Percentiles rank a stretch among this genome's conserved stretches.
Evolutionary conservation across 2,113 vertebrate genomes (phyloP).

Genomic region (Toxotes jaculatrix): DNA sequence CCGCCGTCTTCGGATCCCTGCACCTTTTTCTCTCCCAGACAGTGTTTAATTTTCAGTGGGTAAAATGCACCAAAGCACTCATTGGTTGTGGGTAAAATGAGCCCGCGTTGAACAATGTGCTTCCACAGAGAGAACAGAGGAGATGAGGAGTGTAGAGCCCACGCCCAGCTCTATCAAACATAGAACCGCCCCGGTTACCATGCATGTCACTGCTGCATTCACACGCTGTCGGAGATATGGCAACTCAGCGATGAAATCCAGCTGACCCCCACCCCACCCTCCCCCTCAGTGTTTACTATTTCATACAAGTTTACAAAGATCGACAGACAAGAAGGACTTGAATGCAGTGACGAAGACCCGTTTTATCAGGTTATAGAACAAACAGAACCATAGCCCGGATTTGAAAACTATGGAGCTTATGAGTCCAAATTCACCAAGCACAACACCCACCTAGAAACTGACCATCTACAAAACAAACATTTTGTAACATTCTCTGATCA

Average conservation of each 20-base stretch:
- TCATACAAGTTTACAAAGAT: background rate
- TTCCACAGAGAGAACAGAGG: slow-evolving; percentile 63
- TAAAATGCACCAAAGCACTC: slow-evolving; percentile 54
- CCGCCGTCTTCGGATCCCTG: slow-evolving; percentile 42
- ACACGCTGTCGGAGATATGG: background rate
- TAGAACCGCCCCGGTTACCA: slow-evolving; percentile 77
- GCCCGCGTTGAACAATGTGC: slow-evolving; percentile 84
- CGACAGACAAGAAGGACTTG: background rate
- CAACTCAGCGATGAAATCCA: background rate
- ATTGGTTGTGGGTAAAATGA: slow-evolving; percentile 57
- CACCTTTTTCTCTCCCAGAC: slow-evolving; percentile 27
- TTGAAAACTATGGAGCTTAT: background rate
- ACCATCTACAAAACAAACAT: too few species aligned
- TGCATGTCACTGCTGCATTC: slow-evolving; percentile 68
- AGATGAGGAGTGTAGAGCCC: slow-evolving; percentile 76
- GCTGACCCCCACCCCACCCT: background rate
- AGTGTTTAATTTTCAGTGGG: slow-evolving; percentile 49
- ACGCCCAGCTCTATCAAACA: slow-evolving; percentile 83
- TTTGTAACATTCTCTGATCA: too few species aligned
- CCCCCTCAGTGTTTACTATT: background rate
- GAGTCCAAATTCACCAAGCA: background rate
- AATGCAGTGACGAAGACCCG: background rate
- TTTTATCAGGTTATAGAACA: background rate
- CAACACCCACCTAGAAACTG: background rate
- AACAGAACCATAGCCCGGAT: background rate